phyloP scores from a whole-genome alignment of 2,888 invertebrate genomes.

The Steinernema hermaphroditum region DNA sequence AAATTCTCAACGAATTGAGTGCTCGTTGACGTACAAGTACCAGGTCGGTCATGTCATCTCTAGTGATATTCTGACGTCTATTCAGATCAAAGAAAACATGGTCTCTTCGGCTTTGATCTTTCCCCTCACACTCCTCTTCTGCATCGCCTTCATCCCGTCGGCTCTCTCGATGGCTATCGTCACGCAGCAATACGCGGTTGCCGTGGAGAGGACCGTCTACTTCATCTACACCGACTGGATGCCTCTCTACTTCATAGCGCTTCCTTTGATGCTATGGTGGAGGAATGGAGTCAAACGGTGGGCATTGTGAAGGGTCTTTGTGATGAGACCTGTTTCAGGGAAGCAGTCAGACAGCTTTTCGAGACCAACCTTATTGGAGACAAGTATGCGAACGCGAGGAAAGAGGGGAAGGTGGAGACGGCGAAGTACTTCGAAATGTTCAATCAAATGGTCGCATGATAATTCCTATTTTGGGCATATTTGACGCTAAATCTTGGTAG shows the following conservation, averaged over 20 bases:
- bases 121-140: slow-evolving; percentile 8
- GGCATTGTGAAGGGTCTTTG: neutral
- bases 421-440: slow-evolving; percentile 24
- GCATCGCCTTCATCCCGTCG: neutral
- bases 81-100: slow-evolving; percentile 7
- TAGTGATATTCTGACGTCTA: too few relatives aligned
- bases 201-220: neutral
- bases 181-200: neutral
- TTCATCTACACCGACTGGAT: slow-evolving; percentile 7
- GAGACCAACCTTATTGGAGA: neutral
- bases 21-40: too few relatives aligned
- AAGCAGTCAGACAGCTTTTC: neutral
- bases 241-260: slow-evolving; percentile 1
- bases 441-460: neutral
- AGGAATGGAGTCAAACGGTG: slow-evolving; percentile 6
- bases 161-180: neutral
- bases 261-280: slow-evolving; percentile 10
- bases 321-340: neutral
- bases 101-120: neutral
- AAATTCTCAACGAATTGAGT: too few relatives aligned
- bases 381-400: neutral
- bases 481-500: too few relatives aligned
- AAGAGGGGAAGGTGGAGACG: slow-evolving; percentile 7
- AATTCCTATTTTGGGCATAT: too few relatives aligned
- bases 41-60: too few relatives aligned